Percentiles rank a stretch among this genome's conserved stretches.
Evolutionary conservation across 2,113 vertebrate species (phyloP).

Genomic region (Erythrolamprus reginae): DNA sequence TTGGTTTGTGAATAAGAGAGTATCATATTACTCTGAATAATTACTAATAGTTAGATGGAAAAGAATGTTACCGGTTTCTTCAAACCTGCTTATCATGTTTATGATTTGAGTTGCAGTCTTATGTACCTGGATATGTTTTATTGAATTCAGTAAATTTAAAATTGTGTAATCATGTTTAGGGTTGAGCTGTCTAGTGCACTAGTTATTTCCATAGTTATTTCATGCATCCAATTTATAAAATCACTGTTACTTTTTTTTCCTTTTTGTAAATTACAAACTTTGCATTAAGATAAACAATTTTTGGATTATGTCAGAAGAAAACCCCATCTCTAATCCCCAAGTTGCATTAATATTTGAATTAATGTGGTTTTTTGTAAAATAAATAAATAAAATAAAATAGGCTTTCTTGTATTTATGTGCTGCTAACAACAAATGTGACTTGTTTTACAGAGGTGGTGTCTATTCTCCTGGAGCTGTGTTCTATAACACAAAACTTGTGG

Average conservation of each 20-base stretch:
- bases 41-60: neutral
- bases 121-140: neutral
- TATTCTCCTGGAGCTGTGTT: conserved; percentile 90
- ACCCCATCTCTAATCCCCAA: neutral
- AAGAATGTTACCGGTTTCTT: neutral
- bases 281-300: neutral
- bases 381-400: neutral
- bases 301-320: neutral
- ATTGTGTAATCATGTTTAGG: neutral
- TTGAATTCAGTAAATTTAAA: neutral
- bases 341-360: neutral
- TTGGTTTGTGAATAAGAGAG: neutral
- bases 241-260: neutral
- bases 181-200: neutral
- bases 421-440: neutral
- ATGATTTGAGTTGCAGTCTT: neutral
- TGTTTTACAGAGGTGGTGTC: conserved; percentile 83
- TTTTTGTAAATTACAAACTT: neutral
- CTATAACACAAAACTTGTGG: conserved; percentile 83
- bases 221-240: neutral
- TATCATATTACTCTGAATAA: neutral
- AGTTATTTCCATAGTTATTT: neutral
- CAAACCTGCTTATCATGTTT: neutral
- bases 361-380: neutral
- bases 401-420: neutral